These are phyloP conservation scores for Nysson spinosus DNA, from an alignment of 2,888 invertebrate species.

Conservation along the genomic window DNA sequence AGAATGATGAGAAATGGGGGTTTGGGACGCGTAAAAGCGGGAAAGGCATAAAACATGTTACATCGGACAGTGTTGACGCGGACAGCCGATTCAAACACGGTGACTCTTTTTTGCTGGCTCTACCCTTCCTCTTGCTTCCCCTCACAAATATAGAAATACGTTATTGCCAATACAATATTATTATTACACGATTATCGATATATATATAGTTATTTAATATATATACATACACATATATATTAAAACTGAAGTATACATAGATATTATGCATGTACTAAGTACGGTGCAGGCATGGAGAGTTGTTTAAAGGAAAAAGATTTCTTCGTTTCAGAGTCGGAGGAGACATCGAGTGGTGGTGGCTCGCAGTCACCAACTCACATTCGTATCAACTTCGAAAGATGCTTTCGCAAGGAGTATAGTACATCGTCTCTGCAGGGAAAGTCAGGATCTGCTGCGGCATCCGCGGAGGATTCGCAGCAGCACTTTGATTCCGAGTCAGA, in stretches of 20 bases:
- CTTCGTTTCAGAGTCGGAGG: constrained; percentile 74
- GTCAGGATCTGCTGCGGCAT: constrained; percentile 39
- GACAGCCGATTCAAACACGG: constrained; percentile 59
- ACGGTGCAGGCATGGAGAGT: constrained; percentile 31
- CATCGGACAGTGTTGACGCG: constrained; percentile 57
- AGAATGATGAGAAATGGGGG: constrained; percentile 38
- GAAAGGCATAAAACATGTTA: constrained; percentile 47
- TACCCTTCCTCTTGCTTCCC: constrained; percentile 78
- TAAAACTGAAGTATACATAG: constrained; percentile 1
- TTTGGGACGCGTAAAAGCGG: constrained; percentile 45
- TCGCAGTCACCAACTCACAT: constrained; percentile 72
- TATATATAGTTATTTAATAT: constrained; percentile 10
- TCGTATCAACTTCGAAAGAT: constrained; percentile 78
- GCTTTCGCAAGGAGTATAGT: constrained; percentile 79
- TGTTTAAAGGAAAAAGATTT: constrained; percentile 59
- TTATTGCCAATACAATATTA: constrained; percentile 56
- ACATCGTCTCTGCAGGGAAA: constrained; percentile 76
- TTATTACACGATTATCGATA: constrained; percentile 36
- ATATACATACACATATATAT: neutral
- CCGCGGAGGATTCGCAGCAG: constrained; percentile 54
- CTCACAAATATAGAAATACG: constrained; percentile 70
- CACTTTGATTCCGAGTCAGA: constrained; percentile 63
- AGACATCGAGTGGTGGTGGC: constrained; percentile 69
- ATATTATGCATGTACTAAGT: too few species aligned
- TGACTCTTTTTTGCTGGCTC: constrained; percentile 76